phyloP scores from a whole-genome alignment of 2,888 invertebrate species.

The Drosophila diplacantha region DNA sequence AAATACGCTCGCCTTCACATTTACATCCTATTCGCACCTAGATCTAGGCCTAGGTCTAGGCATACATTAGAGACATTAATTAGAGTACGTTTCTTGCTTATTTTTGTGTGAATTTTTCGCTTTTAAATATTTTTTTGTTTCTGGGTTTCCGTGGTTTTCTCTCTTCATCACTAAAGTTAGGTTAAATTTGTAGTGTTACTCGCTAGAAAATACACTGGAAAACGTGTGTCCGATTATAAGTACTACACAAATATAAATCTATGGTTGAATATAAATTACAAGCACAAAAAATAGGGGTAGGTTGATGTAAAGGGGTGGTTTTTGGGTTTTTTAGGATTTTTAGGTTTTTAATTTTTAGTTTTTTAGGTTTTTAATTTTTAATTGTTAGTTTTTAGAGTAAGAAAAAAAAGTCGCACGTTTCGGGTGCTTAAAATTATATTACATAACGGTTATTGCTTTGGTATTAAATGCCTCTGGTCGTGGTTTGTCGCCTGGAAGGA shows the following conservation, averaged over 20 bases:
- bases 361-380: neutral
- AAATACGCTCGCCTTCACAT: conserved; percentile 51
- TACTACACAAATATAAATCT: conserved; percentile 24
- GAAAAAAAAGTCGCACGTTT: conserved; percentile 33
- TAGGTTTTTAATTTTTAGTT: neutral
- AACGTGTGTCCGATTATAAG: conserved; percentile 51
- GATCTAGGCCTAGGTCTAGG: conserved; percentile 13
- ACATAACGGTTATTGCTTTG: conserved; percentile 76
- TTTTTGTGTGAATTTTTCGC: conserved; percentile 38
- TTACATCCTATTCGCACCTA: conserved; percentile 11
- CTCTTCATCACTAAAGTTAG: neutral
- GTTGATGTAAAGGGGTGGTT: conserved; percentile 22
- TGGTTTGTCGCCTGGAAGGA: conserved; percentile 55
- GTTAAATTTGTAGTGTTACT: conserved; percentile 4
- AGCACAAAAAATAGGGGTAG: conserved; percentile 21
- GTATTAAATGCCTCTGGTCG: conserved; percentile 77
- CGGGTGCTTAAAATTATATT: conserved; percentile 64
- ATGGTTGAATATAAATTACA: conserved; percentile 28
- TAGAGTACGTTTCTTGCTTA: conserved; percentile 52
- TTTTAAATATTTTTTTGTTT: conserved; percentile 32
- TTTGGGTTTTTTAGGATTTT: neutral
- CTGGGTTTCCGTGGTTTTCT: neutral
- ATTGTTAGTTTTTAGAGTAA: neutral
- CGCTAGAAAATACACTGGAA: conserved; percentile 66
- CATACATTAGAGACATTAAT: conserved; percentile 9